Evolutionary conservation across 2,797 vertebrate species (phyloP).

Genomic region (Sylvilagus floridanus): DNA sequence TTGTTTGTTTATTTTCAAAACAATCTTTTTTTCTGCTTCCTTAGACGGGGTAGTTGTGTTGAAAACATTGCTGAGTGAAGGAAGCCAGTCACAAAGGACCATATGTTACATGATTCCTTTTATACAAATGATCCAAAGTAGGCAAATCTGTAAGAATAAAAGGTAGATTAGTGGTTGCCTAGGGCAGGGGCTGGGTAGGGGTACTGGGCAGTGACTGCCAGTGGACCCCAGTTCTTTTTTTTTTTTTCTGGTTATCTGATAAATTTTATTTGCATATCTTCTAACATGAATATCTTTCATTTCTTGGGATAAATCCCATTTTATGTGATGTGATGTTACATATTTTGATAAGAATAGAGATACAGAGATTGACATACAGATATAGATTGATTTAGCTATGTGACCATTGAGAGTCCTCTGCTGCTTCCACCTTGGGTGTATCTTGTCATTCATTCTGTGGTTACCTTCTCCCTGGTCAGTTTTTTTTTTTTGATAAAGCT

Average conservation of each 20-base stretch:
- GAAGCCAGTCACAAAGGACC: slow-evolving; percentile 40
- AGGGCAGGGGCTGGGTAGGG: background rate
- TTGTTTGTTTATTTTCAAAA: slow-evolving; percentile 53
- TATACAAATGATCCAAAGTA: slow-evolving; percentile 8
- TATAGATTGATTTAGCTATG: background rate
- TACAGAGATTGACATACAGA: background rate
- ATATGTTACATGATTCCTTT: slow-evolving; percentile 24
- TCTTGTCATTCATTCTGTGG: background rate
- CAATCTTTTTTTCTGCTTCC: background rate
- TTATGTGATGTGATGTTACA: background rate
- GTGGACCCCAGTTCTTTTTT: background rate
- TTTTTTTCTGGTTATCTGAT: background rate
- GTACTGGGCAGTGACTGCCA: background rate
- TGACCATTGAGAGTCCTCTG: background rate
- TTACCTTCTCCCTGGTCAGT: background rate
- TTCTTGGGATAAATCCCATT: background rate
- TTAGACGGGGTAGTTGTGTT: slow-evolving; percentile 57
- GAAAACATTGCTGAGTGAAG: slow-evolving; percentile 34
- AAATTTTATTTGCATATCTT: background rate
- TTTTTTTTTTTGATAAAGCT: too few species aligned
- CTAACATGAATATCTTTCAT: background rate
- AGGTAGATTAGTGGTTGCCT: slow-evolving; percentile 18
- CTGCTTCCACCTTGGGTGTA: background rate
- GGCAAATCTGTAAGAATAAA: background rate
- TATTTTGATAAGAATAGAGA: background rate